phyloP scores from a whole-genome alignment of 2,797 vertebrate species.

The Nothura maculosa region DNA sequence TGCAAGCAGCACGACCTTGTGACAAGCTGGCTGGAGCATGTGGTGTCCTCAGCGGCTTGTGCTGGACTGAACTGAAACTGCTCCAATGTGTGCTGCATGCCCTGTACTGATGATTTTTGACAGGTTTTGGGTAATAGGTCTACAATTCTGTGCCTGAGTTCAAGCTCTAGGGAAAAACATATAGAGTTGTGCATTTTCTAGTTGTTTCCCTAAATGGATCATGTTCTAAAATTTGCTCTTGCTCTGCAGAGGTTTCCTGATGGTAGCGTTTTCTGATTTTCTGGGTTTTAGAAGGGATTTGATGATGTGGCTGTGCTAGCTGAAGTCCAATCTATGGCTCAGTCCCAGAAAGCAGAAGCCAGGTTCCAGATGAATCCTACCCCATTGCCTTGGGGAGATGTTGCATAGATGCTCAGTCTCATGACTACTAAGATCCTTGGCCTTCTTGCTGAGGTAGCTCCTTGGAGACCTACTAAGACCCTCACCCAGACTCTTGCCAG shows the following conservation, averaged over 20 bases:
- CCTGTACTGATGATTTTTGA: fast-evolving
- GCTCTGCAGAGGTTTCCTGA: fast-evolving
- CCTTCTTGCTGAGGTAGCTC: neutral
- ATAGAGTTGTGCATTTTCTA: neutral
- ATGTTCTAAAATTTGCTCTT: neutral
- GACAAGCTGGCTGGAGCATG: slow-evolving; percentile 37
- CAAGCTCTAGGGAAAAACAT: neutral
- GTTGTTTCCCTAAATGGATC: neutral
- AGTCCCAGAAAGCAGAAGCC: neutral
- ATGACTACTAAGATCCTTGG: fast-evolving
- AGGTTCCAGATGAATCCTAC: fast-evolving
- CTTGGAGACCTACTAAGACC: neutral
- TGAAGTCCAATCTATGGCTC: neutral
- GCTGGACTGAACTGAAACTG: slow-evolving; percentile 6
- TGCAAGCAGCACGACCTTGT: fast-evolving
- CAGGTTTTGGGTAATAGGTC: slow-evolving; percentile 10
- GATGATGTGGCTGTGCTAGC: neutral
- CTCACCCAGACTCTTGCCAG: neutral
- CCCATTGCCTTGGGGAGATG: neutral
- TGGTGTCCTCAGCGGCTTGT: neutral
- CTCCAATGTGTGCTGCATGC: neutral
- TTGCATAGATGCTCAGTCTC: neutral
- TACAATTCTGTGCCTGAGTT: neutral
- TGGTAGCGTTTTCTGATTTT: neutral
- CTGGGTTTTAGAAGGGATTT: neutral